Conservation (phyloP, 2,888 invertebrate species). For the Exocentrus adspersus region DNA sequence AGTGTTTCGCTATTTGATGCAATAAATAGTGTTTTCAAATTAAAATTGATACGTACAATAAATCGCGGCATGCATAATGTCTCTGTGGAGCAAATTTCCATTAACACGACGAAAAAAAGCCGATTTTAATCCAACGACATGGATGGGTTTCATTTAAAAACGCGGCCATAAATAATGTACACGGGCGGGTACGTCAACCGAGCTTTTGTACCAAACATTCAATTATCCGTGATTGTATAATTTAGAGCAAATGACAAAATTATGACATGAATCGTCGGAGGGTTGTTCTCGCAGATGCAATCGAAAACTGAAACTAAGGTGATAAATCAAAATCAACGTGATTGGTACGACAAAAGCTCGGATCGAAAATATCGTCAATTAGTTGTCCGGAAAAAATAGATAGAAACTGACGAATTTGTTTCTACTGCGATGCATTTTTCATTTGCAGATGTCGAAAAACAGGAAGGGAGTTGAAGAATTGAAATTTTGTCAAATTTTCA, state of each 20-base stretch:
- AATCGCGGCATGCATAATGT: constrained; percentile 25
- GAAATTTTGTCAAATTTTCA: no score
- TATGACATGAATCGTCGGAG: constrained; percentile 36
- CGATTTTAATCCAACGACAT: constrained; percentile 21
- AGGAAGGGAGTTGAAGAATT: no score
- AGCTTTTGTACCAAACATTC: constrained; percentile 40
- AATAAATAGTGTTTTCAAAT: constrained; percentile 32
- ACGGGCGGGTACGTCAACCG: constrained; percentile 28
- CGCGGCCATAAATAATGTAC: constrained; percentile 30
- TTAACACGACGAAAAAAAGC: constrained; percentile 31
- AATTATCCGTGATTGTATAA: constrained; percentile 46
- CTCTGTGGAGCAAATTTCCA: constrained; percentile 24
- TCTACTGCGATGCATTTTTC: no score
- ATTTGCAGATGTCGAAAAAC: no score
- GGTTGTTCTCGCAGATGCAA: constrained; percentile 31
- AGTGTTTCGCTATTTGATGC: neutral
- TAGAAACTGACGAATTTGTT: no score
- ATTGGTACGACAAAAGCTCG: constrained; percentile 28
- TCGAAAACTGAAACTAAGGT: constrained; percentile 26
- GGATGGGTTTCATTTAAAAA: constrained; percentile 29
- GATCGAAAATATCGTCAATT: no score
- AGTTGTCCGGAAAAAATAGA: no score
- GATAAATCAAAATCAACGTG: constrained; percentile 40
- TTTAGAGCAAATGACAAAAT: constrained; percentile 46
- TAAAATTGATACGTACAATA: constrained; percentile 34